Base-by-base conservation (phyloP, 2,797 vertebrate genomes). In the Rhinogobio ventralis region DNA sequence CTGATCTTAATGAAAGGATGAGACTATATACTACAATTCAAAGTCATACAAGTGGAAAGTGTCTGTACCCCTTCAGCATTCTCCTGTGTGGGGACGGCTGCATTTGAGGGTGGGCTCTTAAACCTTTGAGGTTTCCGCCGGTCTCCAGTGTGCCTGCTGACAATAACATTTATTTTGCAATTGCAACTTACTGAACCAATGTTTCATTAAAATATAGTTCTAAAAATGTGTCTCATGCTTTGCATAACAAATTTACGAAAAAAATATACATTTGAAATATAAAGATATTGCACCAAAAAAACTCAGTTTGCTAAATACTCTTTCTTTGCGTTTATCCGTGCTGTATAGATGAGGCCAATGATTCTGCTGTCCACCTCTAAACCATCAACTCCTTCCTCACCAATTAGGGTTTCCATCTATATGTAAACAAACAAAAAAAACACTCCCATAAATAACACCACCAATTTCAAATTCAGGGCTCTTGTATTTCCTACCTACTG, bases 291-390 rank as follows among this genome's bases (percentile, higher is more conserved):
- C 1, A 36, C 11, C 33, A 76, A 4, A 42, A 55, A 53, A 0
- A 2, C 5, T n/a, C 3, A 23, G 13, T 8, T 39, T 23, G 13
- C 28, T 9, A 5, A 78, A 46, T 88, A 95, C 94, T 88, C 91
- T 89, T 85, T 95, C 19, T 76, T 91, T 51, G 89, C 89, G 88
- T 94, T 95, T 28, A 94, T 92, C 87, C 90, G 92, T 13, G 93
- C 75, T 0, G 93, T 94, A 88, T 95, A 95, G 88, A 95, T 90
- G 68, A 95, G 93, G 57, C 94, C 94, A 9, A 94, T 90, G 42
- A 94, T 94, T 83, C 93, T 92, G 89, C 87, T 92, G 20, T 96
- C 95, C 69, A 93, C 91, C 73, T 91, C 92, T 19, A 95, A 91
- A 4, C 78, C 90, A 46, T 71, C 79, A 53, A 95, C 93, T 0